phyloP scores from a whole-genome alignment of 2,113 vertebrate genomes.

The Regulus satrapa region DNA sequence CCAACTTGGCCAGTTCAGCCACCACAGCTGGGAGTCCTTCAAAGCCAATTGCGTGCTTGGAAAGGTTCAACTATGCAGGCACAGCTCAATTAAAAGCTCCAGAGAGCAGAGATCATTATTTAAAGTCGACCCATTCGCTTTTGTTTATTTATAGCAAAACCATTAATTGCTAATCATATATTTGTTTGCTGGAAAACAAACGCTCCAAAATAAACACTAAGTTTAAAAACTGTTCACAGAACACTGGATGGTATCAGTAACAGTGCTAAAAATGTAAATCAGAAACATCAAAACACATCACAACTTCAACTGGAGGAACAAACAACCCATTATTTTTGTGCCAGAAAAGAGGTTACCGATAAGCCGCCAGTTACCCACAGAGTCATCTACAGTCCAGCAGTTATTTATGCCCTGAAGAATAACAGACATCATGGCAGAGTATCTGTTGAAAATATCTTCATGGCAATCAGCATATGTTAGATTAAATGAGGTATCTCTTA shows the following conservation, averaged over 20 bases:
- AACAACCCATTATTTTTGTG: constrained; percentile 35
- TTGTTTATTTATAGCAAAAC: constrained; percentile 49
- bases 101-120: constrained; percentile 9
- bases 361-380: background rate
- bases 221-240: constrained; percentile 34
- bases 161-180: constrained; percentile 42
- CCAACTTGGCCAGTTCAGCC: background rate
- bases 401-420: background rate
- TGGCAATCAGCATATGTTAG: background rate
- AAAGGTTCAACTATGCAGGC: background rate
- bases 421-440: background rate
- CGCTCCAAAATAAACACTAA: constrained; percentile 1
- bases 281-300: constrained; percentile 57
- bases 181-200: constrained; percentile 27
- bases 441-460: constrained; percentile 7
- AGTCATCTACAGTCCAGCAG: constrained; percentile 11
- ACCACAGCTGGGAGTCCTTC: background rate
- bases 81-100: background rate
- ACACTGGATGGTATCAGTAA: background rate
- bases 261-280: constrained; percentile 26
- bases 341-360: constrained; percentile 38
- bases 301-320: constrained; percentile 16
- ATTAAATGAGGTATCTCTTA: background rate
- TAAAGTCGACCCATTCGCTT: background rate
- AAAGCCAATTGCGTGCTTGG: background rate